Conservation (phyloP, 2,888 invertebrate species). For the Zaprionus obscuricornis region DNA sequence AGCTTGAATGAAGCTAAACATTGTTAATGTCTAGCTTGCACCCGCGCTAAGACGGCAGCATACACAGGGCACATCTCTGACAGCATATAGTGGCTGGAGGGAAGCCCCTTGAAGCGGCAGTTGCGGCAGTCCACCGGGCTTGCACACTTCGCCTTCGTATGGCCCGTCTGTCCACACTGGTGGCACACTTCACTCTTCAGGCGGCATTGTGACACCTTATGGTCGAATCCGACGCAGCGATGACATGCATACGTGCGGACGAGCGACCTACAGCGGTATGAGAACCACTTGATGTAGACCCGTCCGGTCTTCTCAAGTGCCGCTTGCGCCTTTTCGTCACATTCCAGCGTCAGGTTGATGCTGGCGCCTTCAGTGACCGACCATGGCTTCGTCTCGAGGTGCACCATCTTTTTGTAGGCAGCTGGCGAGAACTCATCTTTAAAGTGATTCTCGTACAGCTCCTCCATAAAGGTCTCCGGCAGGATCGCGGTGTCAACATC, state of each 20-base stretch:
- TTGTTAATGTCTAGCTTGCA: slow-evolving; percentile 31
- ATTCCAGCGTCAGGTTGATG: slow-evolving; percentile 11
- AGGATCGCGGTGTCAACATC: slow-evolving; percentile 15
- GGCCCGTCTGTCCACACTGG: slow-evolving; percentile 17
- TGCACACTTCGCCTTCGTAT: slow-evolving; percentile 3
- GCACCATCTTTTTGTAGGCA: slow-evolving; percentile 9
- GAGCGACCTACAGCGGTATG: slow-evolving; percentile 11
- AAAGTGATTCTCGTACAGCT: slow-evolving; percentile 19
- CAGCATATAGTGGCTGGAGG: slow-evolving; percentile 28
- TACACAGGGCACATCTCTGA: slow-evolving; percentile 26
- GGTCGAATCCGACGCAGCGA: slow-evolving; percentile 27
- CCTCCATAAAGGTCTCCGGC: slow-evolving; percentile 21
- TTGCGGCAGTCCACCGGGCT: slow-evolving; percentile 29
- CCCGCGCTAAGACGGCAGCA: slow-evolving; percentile 18
- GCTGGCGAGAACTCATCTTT: neutral
- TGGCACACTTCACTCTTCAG: slow-evolving; percentile 15
- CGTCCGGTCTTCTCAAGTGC: neutral
- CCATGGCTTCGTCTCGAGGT: slow-evolving; percentile 22
- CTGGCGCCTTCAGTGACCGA: neutral
- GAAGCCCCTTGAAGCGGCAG: slow-evolving; percentile 26
- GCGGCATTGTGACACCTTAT: slow-evolving; percentile 24
- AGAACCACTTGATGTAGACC: slow-evolving; percentile 22
- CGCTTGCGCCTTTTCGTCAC: neutral
- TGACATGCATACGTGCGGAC: slow-evolving; percentile 19
- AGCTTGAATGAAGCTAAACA: slow-evolving; percentile 28